Evolutionary conservation across 1,140 invertebrate genomes (phyloP), one percentile per base, ranked within the genome.

Genomic region (Drosophila takahashii): DNA sequence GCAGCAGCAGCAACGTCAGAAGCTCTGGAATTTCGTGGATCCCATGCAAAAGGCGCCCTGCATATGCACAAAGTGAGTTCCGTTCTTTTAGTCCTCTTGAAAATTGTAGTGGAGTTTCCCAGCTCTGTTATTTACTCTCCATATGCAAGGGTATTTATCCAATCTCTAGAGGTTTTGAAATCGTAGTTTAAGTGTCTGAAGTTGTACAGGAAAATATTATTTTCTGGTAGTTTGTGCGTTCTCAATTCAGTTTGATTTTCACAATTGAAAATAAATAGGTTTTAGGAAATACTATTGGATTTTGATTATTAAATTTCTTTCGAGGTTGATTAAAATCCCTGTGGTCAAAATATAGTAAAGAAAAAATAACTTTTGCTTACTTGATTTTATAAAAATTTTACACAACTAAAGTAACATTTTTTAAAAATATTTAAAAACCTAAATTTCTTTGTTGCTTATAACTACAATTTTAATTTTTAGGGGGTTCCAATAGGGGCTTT

Each of bases 21-120:
- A 90, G 48, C 62, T 91, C 47, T 98, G 97, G 95, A 97, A 97
- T 87, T 98, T 98, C 93, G 94, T 95, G 47, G 98, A 99, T 93
- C 95, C 97, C 72, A 95, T 95, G 59, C 94, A 95, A 89, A 97
- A 96, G 93, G 94, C 95, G 79, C 94, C 93, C 77, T 98, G 97
- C 93, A 94, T 94, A 89, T 98, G 97, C 93, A 95, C 95, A 92
- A 95, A 95, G 95, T 95, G 92, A 95, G 94, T 94, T 50, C 7
- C n/a, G 5, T 34, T 29, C 13, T 39, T 42, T 64, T 65, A 36
- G 36, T 29, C 32, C 34, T 1, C 7, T 7, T n/a, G 4, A 13
- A 22, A 32, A 41, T 18, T 41, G 10, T 50, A 41, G 34, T 39
- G 26, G n/a, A 44, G 1, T 48, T 48, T 26, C 18, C 27, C 41